These are phyloP conservation scores for rat (Rattus norvegicus) DNA, from an alignment of 2,113 vertebrate genomes.

Conservation along the genomic window DNA sequence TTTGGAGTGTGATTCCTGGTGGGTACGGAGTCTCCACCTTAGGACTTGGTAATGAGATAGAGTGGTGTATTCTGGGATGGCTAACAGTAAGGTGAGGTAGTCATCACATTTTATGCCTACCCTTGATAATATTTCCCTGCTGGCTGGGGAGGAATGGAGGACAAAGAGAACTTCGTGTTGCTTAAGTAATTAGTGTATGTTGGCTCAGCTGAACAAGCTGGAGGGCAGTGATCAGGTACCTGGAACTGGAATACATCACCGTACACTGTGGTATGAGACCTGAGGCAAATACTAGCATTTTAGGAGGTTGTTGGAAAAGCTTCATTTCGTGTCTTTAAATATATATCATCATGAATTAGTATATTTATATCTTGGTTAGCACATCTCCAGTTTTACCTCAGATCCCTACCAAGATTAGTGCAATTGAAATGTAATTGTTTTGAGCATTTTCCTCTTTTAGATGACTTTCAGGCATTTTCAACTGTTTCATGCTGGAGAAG, in stretches of 20 bases:
- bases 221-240: constrained; percentile 91
- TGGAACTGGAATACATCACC: constrained; percentile 88
- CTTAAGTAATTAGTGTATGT: constrained; percentile 90
- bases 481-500: constrained; percentile 20
- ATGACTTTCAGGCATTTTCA: constrained; percentile 24
- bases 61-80: constrained; percentile 84
- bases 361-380: constrained; percentile 67
- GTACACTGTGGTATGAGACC: constrained; percentile 81
- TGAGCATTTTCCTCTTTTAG: constrained; percentile 32
- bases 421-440: constrained; percentile 61
- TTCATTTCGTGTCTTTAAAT: constrained; percentile 40
- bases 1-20: constrained; percentile 85
- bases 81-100: constrained; percentile 87
- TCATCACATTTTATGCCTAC: constrained; percentile 87
- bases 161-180: constrained; percentile 88
- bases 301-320: constrained; percentile 77
- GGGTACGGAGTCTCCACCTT: constrained; percentile 81
- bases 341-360: background rate
- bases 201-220: constrained; percentile 90
- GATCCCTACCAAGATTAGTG: constrained; percentile 73
- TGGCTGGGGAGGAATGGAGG: constrained; percentile 86
- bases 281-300: constrained; percentile 85
- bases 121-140: constrained; percentile 88
- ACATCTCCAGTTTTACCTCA: constrained; percentile 46
- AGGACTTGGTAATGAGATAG: constrained; percentile 85